Base-by-base conservation (phyloP, 2,113 vertebrate species). In the Cottus gobio region DNA sequence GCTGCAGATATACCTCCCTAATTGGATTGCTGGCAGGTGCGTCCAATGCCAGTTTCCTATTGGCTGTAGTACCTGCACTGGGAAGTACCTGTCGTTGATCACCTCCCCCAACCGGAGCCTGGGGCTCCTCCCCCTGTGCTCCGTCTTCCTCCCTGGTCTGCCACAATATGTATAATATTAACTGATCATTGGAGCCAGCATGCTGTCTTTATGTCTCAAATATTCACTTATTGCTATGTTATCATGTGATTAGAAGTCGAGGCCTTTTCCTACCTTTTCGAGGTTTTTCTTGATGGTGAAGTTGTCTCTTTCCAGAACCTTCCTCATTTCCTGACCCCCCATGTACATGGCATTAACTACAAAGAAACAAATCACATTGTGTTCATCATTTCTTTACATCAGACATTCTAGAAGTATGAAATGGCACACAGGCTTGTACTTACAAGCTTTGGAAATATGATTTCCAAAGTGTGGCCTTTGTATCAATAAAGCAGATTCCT, bases 261-360 rank as follows among this genome's bases (percentile, higher is more conserved):
- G 22, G 20, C 6, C 7, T 50, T 66, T 66, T 66, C 68, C 94
- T 95, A 99, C 98, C 97, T 99, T 99, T 77, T 95, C 89, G n/a
- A 99, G 94, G 86, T 97, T 93, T 52, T 95, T 85, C 79, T 90
- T 90, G 82, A 99, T 97, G 56, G 95, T 97, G 18, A 79, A 15
- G 62, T 96, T 93, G 82, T 99, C 97, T 94, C 97, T 94, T 73
- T 96, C 94, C 71, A 96, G 66, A 42, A 99, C 94, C 12, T 90
- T 86, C 84, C 89, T 93, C 98, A 99, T 99, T 92, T 99, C 98
- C 86, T 99, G 97, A 82, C 95, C 93, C 8, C 94, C 97, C 94
- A 99, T 95, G 79, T 99, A 99, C 92, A 96, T 94, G 37, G 90
- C 93, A 63, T 99, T 99, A 24, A 94, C 98, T 99, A 90, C 3